phyloP scores from a whole-genome alignment of 2,888 invertebrate genomes.

The Pseudanteris insignis region DNA sequence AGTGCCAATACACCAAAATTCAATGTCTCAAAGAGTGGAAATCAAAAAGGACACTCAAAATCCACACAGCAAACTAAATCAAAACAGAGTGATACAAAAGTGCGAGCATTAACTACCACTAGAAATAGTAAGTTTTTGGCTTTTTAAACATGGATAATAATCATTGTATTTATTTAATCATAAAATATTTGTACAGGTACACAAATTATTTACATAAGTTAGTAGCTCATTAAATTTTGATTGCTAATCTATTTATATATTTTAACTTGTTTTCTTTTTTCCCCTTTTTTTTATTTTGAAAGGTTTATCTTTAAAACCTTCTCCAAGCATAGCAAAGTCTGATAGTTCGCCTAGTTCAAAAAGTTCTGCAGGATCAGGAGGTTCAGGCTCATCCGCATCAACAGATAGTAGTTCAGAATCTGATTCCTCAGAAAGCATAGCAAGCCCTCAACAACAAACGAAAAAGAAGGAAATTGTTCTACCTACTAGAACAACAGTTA shows the following conservation, averaged over 20 bases:
- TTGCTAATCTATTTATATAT: not conserved
- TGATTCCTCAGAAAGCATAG: slow-evolving; percentile 72
- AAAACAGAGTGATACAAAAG: slow-evolving; percentile 63
- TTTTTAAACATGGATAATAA: too few relatives aligned
- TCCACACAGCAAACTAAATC: slow-evolving; percentile 61
- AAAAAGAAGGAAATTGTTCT: slow-evolving; percentile 61
- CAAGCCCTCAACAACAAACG: slow-evolving; percentile 65
- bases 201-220: too few relatives aligned
- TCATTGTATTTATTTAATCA: too few relatives aligned
- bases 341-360: slow-evolving; percentile 75
- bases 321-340: slow-evolving; percentile 66
- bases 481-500: slow-evolving; percentile 45
- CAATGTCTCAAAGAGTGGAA: slow-evolving; percentile 63
- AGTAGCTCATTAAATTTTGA: slow-evolving; percentile 6
- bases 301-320: slow-evolving; percentile 57
- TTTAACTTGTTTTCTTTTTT: slow-evolving; percentile 3
- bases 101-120: slow-evolving; percentile 67
- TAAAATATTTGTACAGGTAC: too few relatives aligned
- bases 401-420: slow-evolving; percentile 72
- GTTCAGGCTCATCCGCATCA: slow-evolving; percentile 76
- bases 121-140: slow-evolving; percentile 62
- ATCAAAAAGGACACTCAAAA: slow-evolving; percentile 59
- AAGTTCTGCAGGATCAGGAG: slow-evolving; percentile 72
- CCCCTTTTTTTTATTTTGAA: slow-evolving; percentile 10
- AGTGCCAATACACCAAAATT: slow-evolving; percentile 65